Conservation (phyloP, 2,797 vertebrate species). For the Rhincodon typus region DNA sequence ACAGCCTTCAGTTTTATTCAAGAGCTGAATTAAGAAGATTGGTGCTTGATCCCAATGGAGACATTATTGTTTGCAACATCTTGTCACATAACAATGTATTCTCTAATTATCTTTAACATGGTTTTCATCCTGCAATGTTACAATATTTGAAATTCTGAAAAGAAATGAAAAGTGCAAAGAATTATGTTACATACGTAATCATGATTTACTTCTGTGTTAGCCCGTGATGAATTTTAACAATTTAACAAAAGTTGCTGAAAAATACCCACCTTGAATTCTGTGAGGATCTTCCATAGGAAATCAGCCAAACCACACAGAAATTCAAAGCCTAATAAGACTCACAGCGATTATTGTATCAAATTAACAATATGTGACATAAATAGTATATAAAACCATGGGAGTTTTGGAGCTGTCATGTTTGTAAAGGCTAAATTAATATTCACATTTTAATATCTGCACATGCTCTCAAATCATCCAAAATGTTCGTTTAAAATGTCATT, state of each 20-base stretch:
- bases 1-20: neutral
- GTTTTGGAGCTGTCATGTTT: neutral
- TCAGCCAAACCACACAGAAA: neutral
- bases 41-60: neutral
- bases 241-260: neutral
- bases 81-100: neutral
- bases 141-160: neutral
- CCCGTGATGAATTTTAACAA: neutral
- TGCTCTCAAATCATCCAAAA: neutral
- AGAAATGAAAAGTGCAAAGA: neutral
- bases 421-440: neutral
- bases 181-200: neutral
- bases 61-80: neutral
- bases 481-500: neutral
- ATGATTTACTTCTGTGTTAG: neutral
- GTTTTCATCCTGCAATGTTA: neutral
- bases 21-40: neutral
- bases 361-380: neutral
- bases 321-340: neutral
- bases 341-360: neutral
- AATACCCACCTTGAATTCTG: neutral
- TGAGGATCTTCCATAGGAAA: neutral
- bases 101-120: neutral
- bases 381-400: neutral
- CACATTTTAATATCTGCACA: neutral